Evolutionary conservation across 2,888 invertebrate genomes (phyloP).

Genomic region (Yponomeuta malinellus): DNA sequence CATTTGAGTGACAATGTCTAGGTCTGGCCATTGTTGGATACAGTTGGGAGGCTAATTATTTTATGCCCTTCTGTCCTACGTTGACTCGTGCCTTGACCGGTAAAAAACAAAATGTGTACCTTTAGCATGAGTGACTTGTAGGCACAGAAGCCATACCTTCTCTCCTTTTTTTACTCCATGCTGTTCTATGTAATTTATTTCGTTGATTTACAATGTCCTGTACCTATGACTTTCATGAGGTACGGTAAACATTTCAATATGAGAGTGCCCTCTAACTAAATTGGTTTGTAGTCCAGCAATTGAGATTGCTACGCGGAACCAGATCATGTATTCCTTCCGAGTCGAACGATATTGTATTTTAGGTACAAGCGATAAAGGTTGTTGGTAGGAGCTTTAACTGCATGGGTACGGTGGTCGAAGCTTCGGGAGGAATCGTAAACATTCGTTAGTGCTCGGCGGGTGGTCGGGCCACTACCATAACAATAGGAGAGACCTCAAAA

Average conservation of each 20-base stretch:
- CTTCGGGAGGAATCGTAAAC: constrained; percentile 1
- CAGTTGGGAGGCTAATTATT: not conserved
- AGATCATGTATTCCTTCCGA: not conserved
- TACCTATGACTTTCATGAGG: not conserved
- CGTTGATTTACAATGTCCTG: not conserved
- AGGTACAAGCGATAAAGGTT: not conserved
- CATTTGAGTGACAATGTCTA: not conserved
- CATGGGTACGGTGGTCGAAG: not conserved
- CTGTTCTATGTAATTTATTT: not conserved
- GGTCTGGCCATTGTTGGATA: not conserved
- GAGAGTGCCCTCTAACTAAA: constrained; percentile 3
- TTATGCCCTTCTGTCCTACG: not conserved
- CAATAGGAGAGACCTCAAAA: constrained; percentile 9
- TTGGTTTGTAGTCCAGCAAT: constrained; percentile 9
- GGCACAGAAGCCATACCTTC: too few relatives aligned
- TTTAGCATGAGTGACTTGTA: too few relatives aligned
- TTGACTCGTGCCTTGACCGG: too few relatives aligned
- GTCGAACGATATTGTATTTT: not conserved
- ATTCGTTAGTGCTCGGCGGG: constrained; percentile 8
- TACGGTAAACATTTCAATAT: not conserved
- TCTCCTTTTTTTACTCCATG: too few relatives aligned
- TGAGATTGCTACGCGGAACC: constrained; percentile 5
- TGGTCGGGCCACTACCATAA: constrained; percentile 10
- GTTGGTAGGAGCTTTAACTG: not conserved
- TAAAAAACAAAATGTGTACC: too few relatives aligned